Percentiles rank a stretch among this genome's conserved stretches.
Evolutionary conservation across 2,888 invertebrate genomes (phyloP).

Genomic region (Steromphala cineraria): DNA sequence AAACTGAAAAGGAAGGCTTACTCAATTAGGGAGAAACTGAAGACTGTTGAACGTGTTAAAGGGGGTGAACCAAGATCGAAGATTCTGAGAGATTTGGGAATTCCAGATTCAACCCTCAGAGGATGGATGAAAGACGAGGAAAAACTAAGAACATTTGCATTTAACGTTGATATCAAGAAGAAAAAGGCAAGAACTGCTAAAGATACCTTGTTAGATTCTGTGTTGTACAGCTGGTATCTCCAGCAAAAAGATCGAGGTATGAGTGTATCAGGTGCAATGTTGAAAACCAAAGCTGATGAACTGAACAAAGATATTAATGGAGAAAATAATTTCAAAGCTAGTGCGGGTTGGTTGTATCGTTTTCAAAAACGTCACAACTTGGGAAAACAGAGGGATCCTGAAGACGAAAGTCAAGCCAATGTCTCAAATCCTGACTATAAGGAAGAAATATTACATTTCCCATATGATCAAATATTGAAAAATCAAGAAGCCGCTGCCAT

Average conservation of each 20-base stretch:
- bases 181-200: background rate
- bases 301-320: slow-evolving; percentile 13
- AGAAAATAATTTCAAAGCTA: slow-evolving; percentile 13
- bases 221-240: background rate
- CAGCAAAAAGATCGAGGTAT: slow-evolving; percentile 11
- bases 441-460: slow-evolving; percentile 1
- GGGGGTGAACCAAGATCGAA: slow-evolving; percentile 1
- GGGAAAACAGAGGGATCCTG: background rate
- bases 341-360: slow-evolving; percentile 8
- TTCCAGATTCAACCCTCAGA: slow-evolving; percentile 7
- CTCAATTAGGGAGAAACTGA: background rate
- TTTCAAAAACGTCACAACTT: slow-evolving; percentile 9
- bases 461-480: slow-evolving; percentile 1
- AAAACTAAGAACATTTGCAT: slow-evolving; percentile 11
- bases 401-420: background rate
- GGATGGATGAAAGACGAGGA: slow-evolving; percentile 15
- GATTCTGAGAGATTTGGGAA: slow-evolving; percentile 4
- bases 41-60: background rate
- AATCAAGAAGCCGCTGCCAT: background rate
- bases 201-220: slow-evolving; percentile 2
- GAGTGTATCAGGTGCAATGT: background rate
- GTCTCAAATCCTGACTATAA: background rate
- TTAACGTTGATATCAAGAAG: slow-evolving; percentile 5
- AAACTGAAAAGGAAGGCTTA: slow-evolving; percentile 8
- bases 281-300: slow-evolving; percentile 8